Percentiles rank a stretch among this genome's conserved stretches.
These are phyloP conservation scores for Drosophila pachea DNA, from an alignment of 1,140 invertebrate genomes.

Conservation along the genomic window DNA sequence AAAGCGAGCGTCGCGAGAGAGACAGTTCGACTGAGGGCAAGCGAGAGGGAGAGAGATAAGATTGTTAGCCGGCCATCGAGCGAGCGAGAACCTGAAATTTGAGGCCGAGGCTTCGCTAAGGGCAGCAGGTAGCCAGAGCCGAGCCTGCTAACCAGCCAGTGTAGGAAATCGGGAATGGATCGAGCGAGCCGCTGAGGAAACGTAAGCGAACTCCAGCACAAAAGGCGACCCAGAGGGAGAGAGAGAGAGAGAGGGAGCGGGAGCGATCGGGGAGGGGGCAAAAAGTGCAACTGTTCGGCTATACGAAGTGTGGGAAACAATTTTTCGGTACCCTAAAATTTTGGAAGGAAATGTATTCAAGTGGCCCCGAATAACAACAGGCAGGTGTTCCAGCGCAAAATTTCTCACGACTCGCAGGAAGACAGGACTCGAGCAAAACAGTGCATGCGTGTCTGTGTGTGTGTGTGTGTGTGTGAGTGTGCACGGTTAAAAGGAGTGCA, in stretches of 20 bases:
- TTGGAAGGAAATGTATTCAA: constrained; percentile 74
- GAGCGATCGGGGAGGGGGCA: background rate
- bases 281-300: constrained; percentile 69
- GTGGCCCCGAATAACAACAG: constrained; percentile 58
- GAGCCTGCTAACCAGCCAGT: constrained; percentile 30
- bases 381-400: constrained; percentile 77
- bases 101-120: constrained; percentile 52
- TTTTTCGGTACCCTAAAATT: constrained; percentile 72
- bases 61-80: constrained; percentile 10
- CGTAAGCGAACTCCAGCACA: constrained; percentile 54
- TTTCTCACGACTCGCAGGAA: constrained; percentile 75
- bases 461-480: constrained; percentile 38
- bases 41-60: background rate
- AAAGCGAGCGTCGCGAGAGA: constrained; percentile 14
- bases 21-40: constrained; percentile 24
- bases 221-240: background rate
- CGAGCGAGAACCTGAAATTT: constrained; percentile 69
- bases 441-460: background rate
- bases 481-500: constrained; percentile 66
- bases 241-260: background rate
- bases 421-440: constrained; percentile 40
- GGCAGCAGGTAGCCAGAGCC: constrained; percentile 54
- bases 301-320: constrained; percentile 77
- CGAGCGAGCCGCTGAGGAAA: constrained; percentile 57
- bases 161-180: constrained; percentile 37